Base-by-base conservation (phyloP, 2,113 vertebrate species). In the Grus americana region DNA sequence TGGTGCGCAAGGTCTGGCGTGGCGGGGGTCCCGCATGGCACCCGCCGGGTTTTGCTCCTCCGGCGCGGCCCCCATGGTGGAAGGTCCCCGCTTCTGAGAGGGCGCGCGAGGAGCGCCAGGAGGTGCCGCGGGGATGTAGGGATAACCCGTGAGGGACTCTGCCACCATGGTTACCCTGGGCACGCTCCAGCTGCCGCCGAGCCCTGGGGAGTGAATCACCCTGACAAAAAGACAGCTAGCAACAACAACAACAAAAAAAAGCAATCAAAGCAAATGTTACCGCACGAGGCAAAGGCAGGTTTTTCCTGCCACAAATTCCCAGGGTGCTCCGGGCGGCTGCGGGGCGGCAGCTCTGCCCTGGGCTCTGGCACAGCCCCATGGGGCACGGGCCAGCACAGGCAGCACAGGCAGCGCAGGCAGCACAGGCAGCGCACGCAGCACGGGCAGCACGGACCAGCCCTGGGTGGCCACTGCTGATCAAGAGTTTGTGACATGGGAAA, bases 101-200 rank as follows among this genome's bases (percentile, higher is more conserved):
- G 38, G 52, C 14, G 2, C 2, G 1, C 10, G 32, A 12, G 75
- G 23, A 49, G 73, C 7, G 6, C 59, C 11, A 1, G 44, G 76
- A 67, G 42, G 79, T 16, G 86, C 58, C 1, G 2, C 15, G 2
- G 84, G 86, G 79, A 18, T 49, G 1, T 29, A 11, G 86, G 94
- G 44, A 57, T 47, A 61, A 79, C 79, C 50, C 23, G 6, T 6
- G 49, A 86, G 75, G 36, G 55, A n/a, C 79, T 38, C 27, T 5
- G 86, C 58, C 78, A 23, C 91, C 95, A 87, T 89, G 89, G 92
- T 92, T 95, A 94, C 93, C 92, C 79, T 82, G 86, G 88, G 94
- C 92, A 26, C 47, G 15, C 92, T 92, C 63, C 92, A 92, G 85
- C 95, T 89, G 65, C 85, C 7, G 54, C 94, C 26, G 9, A 57